phyloP scores from a whole-genome alignment of 2,113 vertebrate species.

The Puma concolor region DNA sequence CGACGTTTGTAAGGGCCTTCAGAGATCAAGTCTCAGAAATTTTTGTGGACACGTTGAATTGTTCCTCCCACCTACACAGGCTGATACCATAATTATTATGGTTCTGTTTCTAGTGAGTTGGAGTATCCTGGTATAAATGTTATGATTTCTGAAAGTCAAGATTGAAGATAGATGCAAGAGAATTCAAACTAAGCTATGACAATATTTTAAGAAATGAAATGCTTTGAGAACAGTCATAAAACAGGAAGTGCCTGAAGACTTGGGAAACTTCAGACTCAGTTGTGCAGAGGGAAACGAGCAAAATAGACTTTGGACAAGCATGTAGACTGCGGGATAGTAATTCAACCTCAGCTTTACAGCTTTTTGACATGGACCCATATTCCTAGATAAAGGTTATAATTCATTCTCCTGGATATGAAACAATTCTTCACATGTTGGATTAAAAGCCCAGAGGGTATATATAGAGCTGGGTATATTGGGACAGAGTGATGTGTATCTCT shows the following conservation, averaged over 20 bases:
- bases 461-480: background rate
- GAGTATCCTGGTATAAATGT: background rate
- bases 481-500: background rate
- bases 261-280: background rate
- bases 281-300: background rate
- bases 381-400: constrained; percentile 15
- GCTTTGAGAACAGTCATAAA: background rate
- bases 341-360: background rate
- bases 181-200: background rate
- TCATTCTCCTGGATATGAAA: background rate
- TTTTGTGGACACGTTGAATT: background rate
- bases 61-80: background rate
- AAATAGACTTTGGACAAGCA: background rate
- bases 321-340: background rate
- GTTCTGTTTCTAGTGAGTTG: background rate
- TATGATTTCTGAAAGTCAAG: background rate
- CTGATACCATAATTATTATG: background rate
- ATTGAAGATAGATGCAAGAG: background rate
- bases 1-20: background rate
- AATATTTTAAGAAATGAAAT: background rate
- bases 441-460: background rate
- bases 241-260: background rate
- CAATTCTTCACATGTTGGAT: constrained; percentile 8
- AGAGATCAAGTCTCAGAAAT: background rate
- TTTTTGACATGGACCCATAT: background rate